These are phyloP conservation scores for Percina caprodes DNA, from an alignment of 2,113 vertebrate genomes.

Conservation along the genomic window DNA sequence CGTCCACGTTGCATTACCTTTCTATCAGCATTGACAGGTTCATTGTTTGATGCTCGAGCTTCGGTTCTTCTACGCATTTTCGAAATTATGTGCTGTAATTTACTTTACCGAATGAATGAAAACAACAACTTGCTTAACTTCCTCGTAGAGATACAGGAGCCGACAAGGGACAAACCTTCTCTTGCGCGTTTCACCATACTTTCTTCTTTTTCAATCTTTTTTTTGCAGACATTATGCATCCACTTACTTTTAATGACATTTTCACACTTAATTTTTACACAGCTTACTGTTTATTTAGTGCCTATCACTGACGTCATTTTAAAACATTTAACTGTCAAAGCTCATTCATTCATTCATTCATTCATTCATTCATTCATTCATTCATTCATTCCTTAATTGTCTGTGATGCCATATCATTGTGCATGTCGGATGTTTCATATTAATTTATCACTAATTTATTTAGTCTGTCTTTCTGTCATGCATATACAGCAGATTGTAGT, in stretches of 20 bases:
- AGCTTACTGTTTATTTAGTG: neutral
- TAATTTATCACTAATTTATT: neutral
- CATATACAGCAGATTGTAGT: neutral
- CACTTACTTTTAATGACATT: neutral
- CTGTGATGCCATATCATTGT: neutral
- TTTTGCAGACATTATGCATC: neutral
- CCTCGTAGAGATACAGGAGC: slow-evolving; percentile 51
- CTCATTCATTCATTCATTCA: too few relatives aligned
- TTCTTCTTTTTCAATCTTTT: too few relatives aligned
- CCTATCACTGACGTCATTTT: neutral
- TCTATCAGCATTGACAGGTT: slow-evolving; percentile 41
- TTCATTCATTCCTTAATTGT: too few relatives aligned
- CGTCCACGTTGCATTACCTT: slow-evolving; percentile 63
- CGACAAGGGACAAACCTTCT: slow-evolving; percentile 25
- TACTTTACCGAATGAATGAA: slow-evolving; percentile 45
- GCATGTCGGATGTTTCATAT: neutral
- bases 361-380: too few relatives aligned
- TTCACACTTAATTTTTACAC: neutral
- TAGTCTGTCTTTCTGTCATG: neutral
- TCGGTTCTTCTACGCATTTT: slow-evolving; percentile 78
- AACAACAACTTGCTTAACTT: slow-evolving; percentile 17
- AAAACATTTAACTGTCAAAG: neutral
- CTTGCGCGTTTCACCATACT: too few relatives aligned
- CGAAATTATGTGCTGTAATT: neutral
- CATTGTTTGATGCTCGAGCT: slow-evolving; percentile 55